A percentile compares a stretch with the other conserved stretches of the same genome.
Evolutionary conservation across 2,797 vertebrate genomes (phyloP).

Genomic region (Phalloptychus januarius): DNA sequence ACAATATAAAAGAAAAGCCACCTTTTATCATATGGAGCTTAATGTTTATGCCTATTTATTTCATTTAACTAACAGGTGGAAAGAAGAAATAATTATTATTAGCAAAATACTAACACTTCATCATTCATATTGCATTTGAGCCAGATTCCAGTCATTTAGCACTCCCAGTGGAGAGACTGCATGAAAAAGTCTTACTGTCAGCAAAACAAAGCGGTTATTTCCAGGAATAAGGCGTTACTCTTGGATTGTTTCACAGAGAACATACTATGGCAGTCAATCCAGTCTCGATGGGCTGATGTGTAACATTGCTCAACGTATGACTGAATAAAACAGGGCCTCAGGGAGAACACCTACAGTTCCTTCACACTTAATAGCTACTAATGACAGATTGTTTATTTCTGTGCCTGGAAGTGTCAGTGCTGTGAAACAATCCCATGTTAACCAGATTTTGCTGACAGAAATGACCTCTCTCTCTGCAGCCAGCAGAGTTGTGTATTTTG

Average conservation of each 20-base stretch:
- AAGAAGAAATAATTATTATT: neutral
- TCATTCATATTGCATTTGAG: neutral
- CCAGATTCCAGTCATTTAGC: neutral
- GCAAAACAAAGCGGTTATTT: neutral
- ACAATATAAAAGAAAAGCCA: neutral
- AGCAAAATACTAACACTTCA: neutral
- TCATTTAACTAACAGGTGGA: too few relatives aligned
- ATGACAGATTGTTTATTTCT: neutral
- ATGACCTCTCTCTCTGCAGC: neutral
- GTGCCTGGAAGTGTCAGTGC: neutral
- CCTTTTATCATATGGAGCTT: neutral
- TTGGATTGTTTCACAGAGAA: neutral
- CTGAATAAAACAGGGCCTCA: neutral
- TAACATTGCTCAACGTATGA: neutral
- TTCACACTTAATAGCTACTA: neutral
- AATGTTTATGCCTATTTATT: too few relatives aligned
- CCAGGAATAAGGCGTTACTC: neutral
- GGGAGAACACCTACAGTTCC: neutral
- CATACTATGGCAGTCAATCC: neutral
- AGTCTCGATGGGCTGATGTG: neutral
- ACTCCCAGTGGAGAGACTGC: neutral
- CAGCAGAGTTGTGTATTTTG: neutral
- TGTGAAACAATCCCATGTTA: neutral
- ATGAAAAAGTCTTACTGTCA: neutral
- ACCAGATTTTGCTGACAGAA: neutral